phyloP scores from a whole-genome alignment of 2,888 invertebrate species.

The Caenorhabditis doughertyi region DNA sequence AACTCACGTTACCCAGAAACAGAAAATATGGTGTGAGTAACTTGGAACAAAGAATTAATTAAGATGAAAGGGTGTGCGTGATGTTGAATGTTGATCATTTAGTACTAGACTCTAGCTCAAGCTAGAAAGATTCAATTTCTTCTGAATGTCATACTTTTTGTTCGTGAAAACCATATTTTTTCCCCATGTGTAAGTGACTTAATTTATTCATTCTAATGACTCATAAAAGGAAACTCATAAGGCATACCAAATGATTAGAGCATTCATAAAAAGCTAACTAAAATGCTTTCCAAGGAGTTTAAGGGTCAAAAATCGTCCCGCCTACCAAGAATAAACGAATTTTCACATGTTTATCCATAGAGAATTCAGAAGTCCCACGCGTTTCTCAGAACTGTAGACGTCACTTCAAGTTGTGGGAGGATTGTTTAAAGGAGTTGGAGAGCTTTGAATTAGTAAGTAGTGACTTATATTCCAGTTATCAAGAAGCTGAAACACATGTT shows the following conservation, averaged over 20 bases:
- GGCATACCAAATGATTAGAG: background rate
- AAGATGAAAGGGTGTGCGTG: slow-evolving; percentile 18
- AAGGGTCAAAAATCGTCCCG: background rate
- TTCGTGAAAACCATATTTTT: background rate
- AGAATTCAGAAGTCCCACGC: slow-evolving; percentile 15
- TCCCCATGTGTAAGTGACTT: slow-evolving; percentile 29
- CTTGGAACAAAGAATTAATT: slow-evolving; percentile 21
- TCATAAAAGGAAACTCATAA: background rate
- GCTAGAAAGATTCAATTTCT: slow-evolving; percentile 2
- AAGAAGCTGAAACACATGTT: too few relatives aligned
- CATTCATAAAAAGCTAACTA: background rate
- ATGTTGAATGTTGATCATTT: background rate
- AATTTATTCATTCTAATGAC: background rate
- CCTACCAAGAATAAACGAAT: slow-evolving; percentile 15
- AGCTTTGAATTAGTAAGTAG: background rate
- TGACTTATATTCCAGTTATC: background rate
- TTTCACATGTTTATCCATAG: slow-evolving; percentile 17
- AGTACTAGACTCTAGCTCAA: background rate
- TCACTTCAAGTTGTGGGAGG: slow-evolving; percentile 1
- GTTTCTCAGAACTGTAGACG: slow-evolving; percentile 10
- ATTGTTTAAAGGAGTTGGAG: background rate
- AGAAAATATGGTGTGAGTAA: background rate
- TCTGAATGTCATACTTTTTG: slow-evolving; percentile 3
- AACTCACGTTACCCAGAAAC: too few relatives aligned
- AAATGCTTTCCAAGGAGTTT: background rate